A percentile compares a stretch with the other conserved stretches of the same genome.
phyloP scores from a whole-genome alignment of 2,888 invertebrate species.

The Hyalella azteca region DNA sequence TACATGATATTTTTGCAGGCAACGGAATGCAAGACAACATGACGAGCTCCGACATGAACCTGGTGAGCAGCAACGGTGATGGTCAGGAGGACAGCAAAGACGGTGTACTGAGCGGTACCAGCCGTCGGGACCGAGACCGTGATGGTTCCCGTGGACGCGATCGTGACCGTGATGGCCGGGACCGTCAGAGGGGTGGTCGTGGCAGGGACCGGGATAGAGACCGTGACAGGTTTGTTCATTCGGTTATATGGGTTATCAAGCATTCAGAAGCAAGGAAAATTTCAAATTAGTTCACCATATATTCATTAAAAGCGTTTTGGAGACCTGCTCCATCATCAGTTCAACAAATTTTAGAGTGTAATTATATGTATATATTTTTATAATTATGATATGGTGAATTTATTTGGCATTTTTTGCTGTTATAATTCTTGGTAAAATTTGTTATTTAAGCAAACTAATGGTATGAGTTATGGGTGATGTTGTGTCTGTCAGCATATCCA shows the following conservation, averaged over 20 bases:
- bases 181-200: slow-evolving; percentile 1
- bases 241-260: not conserved
- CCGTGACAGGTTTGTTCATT: slow-evolving; percentile 4
- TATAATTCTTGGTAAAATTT: too few species aligned
- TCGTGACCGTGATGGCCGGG: slow-evolving; percentile 39
- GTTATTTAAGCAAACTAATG: too few species aligned
- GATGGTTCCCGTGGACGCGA: slow-evolving; percentile 41
- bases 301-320: too few species aligned
- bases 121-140: not conserved
- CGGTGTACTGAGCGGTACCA: slow-evolving; percentile 37
- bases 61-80: slow-evolving; percentile 56
- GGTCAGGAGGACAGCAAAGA: slow-evolving; percentile 45
- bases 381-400: too few species aligned
- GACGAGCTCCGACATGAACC: slow-evolving; percentile 40
- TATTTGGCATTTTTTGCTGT: too few species aligned
- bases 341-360: too few species aligned
- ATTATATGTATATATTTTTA: too few species aligned
- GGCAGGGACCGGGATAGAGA: slow-evolving; percentile 27
- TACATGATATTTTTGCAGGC: not conserved
- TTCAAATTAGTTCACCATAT: too few species aligned
- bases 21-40: slow-evolving; percentile 44
- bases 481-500: too few species aligned
- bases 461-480: too few species aligned
- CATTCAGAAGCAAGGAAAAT: too few species aligned
- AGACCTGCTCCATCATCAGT: too few species aligned